Conservation (phyloP, 1,140 invertebrate genomes). For the Drosophila varians region DNA sequence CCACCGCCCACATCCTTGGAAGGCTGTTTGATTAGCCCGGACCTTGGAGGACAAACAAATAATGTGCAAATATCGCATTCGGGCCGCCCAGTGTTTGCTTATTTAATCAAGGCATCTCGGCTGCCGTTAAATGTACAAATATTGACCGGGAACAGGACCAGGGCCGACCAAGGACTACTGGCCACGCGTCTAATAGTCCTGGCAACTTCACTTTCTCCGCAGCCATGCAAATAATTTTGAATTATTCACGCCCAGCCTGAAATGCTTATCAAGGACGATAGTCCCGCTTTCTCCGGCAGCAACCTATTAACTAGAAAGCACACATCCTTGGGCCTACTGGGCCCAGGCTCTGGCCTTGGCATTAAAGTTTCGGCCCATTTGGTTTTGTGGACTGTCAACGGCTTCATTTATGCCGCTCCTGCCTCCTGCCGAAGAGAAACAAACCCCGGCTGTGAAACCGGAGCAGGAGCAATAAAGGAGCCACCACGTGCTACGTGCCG, state of each 20-base stretch:
- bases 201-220: constrained; percentile 41
- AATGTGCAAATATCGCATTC: constrained; percentile 50
- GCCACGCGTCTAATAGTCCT: constrained; percentile 40
- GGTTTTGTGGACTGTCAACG: constrained; percentile 33
- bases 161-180: constrained; percentile 43
- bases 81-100: constrained; percentile 44
- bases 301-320: constrained; percentile 14
- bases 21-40: constrained; percentile 39
- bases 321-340: constrained; percentile 9
- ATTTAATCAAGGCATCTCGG: constrained; percentile 64
- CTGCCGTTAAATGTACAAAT: constrained; percentile 68
- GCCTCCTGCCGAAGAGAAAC: constrained; percentile 3
- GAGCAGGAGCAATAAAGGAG: constrained; percentile 26
- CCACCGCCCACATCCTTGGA: neutral
- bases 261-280: constrained; percentile 14
- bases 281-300: neutral
- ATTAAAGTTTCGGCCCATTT: constrained; percentile 20
- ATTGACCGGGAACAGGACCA: constrained; percentile 38
- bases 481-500: constrained; percentile 62
- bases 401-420: constrained; percentile 48
- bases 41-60: constrained; percentile 28
- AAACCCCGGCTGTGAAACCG: neutral
- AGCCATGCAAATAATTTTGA: constrained; percentile 55
- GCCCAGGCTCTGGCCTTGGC: no score
- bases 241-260: constrained; percentile 39